These are phyloP conservation scores for Calameuta idolon DNA, from an alignment of 2,888 invertebrate genomes.

Conservation along the genomic window DNA sequence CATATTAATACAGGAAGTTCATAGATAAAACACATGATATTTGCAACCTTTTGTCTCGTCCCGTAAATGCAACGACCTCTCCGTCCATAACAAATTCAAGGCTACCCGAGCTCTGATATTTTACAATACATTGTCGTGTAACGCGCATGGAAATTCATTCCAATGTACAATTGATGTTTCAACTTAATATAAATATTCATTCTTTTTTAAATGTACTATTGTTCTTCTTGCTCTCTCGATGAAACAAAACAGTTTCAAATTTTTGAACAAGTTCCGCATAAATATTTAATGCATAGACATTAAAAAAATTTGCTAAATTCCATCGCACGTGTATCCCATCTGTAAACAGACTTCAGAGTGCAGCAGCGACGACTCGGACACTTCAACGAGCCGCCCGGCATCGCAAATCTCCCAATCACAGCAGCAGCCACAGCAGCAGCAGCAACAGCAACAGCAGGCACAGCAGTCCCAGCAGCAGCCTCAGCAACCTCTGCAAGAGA, in stretches of 20 bases:
- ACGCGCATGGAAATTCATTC: not conserved
- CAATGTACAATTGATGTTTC: not conserved
- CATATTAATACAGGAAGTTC: not conserved
- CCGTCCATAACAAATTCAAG: not conserved
- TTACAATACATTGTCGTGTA: not conserved
- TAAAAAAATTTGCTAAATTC: not conserved
- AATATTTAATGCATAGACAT: not conserved
- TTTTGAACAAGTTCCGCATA: not conserved
- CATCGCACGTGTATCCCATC: not conserved
- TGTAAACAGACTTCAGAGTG: slow-evolving; percentile 51
- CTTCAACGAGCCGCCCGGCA: slow-evolving; percentile 43
- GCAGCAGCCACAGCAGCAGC: slow-evolving; percentile 58
- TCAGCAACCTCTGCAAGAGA: slow-evolving; percentile 70
- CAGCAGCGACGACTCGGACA: slow-evolving; percentile 60
- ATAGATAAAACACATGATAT: not conserved
- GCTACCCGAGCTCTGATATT: not conserved
- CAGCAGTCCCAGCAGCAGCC: slow-evolving; percentile 69
- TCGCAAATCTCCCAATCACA: slow-evolving; percentile 35
- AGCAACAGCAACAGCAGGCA: slow-evolving; percentile 32
- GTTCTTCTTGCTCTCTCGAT: not conserved
- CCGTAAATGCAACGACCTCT: not conserved
- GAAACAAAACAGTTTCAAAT: not conserved
- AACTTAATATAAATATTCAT: not conserved
- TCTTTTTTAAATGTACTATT: not conserved
- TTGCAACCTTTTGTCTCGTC: not conserved